Base-by-base conservation (phyloP, 2,797 vertebrate species). In the Cossypha heuglini region DNA sequence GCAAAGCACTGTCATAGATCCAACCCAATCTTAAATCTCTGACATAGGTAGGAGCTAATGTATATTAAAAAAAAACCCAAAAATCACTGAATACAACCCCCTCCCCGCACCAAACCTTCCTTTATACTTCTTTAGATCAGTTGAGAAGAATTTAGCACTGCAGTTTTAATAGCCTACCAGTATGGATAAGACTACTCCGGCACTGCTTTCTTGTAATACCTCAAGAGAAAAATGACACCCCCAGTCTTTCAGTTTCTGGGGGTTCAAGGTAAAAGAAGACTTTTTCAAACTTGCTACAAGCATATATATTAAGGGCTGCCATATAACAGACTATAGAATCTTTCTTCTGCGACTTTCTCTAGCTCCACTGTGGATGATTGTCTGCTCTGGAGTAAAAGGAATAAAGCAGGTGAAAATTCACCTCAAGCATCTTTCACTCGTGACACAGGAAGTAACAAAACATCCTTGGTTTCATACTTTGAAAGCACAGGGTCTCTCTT, bases 31-130 rank as follows among this genome's bases (percentile, higher is more conserved):
- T 66, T 63, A 57, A 42, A 69, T 14, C 13, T 64, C n/a, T 87
- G 31, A 31, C 25, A 55, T 15, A 37, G 17, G 12, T 38, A 74
- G 16, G 55, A 21, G 14, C 2, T 33, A 68, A 86, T 17, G 16
- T 16, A 17, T 19, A 17, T 37, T 16, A 26, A 31, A 66, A 45
- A n/a, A 18, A 1, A 0, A 0, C 1, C 4, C 5, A 4, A 24
- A 58, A 61, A 77, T 26, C 17, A 57, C 16, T 11, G 2, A 58
- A 11, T 19, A 24, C 10, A 15, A 3, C 13, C 5, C 0, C 0
- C 17, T 7, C 6, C 3, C 4, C 13, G 13, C 4, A 46, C 38
- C 24, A 11, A 13, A 18, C 2, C 6, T 48, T 79, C 55, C 22
- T 54, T 66, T 42, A 45, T 52, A 66, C 4, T 74, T 37, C 10